phyloP scores from a whole-genome alignment of 2,113 vertebrate species.

The Tichodroma muraria region DNA sequence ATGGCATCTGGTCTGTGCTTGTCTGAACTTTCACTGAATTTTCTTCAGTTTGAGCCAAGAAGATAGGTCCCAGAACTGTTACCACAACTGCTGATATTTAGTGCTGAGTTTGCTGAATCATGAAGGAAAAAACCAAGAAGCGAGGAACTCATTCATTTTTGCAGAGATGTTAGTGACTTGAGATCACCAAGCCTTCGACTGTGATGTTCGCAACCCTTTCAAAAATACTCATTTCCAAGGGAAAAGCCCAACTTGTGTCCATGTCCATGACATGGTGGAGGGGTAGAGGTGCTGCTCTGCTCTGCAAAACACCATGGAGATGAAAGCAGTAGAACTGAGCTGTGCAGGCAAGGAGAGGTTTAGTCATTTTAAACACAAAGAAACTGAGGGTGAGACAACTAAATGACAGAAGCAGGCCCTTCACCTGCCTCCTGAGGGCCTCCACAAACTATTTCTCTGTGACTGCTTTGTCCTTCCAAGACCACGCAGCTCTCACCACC shows the following conservation, averaged over 20 bases:
- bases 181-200: not conserved
- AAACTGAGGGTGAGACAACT: not conserved
- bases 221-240: not conserved
- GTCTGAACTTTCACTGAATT: not conserved
- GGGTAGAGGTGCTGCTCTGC: not conserved
- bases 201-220: not conserved
- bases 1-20: not conserved
- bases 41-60: not conserved
- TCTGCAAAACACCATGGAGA: not conserved
- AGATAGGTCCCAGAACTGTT: not conserved
- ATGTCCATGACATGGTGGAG: not conserved
- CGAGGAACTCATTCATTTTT: rapidly evolving
- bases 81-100: not conserved
- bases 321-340: not conserved
- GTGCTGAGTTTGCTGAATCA: not conserved
- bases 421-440: not conserved
- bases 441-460: not conserved
- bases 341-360: not conserved
- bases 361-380: not conserved
- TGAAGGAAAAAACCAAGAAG: not conserved
- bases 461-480: not conserved
- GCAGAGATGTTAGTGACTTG: not conserved
- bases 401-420: not conserved
- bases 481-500: rapidly evolving
- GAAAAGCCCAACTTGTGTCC: not conserved